Percentiles rank a stretch among this genome's conserved stretches.
phyloP scores from a whole-genome alignment of 2,113 vertebrate species.

The Kryptolebias marmoratus region DNA sequence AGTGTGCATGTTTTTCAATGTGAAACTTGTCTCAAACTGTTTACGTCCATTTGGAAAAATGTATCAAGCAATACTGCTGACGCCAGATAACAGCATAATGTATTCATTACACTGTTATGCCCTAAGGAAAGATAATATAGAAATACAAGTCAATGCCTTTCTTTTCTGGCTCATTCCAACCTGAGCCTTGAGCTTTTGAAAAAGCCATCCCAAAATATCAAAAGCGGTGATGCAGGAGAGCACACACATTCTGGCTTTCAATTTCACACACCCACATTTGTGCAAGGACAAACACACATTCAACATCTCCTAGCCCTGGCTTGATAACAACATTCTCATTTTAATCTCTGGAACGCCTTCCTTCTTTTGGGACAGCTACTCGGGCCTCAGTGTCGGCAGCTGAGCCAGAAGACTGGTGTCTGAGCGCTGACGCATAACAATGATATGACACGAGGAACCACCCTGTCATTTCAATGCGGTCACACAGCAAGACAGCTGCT shows the following conservation, averaged over 20 bases:
- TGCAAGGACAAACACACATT: conserved; percentile 1
- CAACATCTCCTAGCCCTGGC: conserved; percentile 13
- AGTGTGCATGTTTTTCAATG: no score
- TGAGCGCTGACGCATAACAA: conserved; percentile 47
- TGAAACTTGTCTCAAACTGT: neutral
- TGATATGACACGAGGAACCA: conserved; percentile 45
- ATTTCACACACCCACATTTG: conserved; percentile 3
- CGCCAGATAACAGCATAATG: conserved; percentile 62
- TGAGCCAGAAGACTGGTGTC: conserved; percentile 44
- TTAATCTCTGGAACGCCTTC: conserved; percentile 29
- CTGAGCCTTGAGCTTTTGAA: conserved; percentile 35
- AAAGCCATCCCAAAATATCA: conserved; percentile 37
- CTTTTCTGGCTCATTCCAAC: conserved; percentile 35
- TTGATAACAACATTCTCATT: conserved; percentile 27
- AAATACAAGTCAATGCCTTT: conserved; percentile 52
- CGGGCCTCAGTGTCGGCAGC: conserved; percentile 1
- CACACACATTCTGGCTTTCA: conserved; percentile 15
- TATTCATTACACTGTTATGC: conserved; percentile 57
- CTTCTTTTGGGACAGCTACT: conserved; percentile 23
- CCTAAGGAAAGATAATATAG: conserved; percentile 62
- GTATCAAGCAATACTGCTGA: conserved; percentile 38
- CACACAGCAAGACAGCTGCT: conserved; percentile 66
- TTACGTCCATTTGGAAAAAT: conserved; percentile 39
- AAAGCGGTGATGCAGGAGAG: conserved; percentile 21
- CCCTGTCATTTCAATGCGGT: conserved; percentile 48